These are phyloP conservation scores for Dolichotis patagonum DNA, from an alignment of 2,113 vertebrate genomes.

Conservation along the genomic window DNA sequence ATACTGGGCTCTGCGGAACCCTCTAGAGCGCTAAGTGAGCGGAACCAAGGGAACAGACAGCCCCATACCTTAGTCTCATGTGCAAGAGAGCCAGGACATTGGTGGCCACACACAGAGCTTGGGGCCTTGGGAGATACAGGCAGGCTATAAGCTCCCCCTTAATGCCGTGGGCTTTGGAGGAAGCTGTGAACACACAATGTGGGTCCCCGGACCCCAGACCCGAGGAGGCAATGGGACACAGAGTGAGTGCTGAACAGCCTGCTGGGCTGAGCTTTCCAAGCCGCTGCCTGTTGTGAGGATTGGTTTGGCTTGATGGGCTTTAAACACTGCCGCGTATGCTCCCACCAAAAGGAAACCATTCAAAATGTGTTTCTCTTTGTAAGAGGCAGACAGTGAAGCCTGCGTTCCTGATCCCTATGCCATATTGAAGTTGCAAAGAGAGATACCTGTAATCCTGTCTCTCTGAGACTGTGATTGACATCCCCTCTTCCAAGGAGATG, in stretches of 20 bases:
- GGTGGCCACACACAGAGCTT: slow-evolving; percentile 83
- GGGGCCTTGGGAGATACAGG: slow-evolving; percentile 78
- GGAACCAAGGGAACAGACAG: not conserved
- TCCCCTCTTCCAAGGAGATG: not conserved
- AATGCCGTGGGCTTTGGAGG: slow-evolving; percentile 83
- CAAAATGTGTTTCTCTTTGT: not conserved
- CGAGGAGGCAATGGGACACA: slow-evolving; percentile 57
- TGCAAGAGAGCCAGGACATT: slow-evolving; percentile 83
- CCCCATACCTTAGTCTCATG: slow-evolving; percentile 84
- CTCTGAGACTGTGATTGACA: not conserved
- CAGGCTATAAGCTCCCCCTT: slow-evolving; percentile 84
- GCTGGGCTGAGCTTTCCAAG: not conserved
- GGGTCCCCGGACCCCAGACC: slow-evolving; percentile 89
- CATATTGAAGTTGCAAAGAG: not conserved
- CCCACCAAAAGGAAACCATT: not conserved
- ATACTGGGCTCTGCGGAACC: not conserved
- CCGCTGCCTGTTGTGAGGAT: not conserved
- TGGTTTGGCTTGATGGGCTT: not conserved
- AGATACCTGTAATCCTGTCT: rapidly evolving
- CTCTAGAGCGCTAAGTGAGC: not conserved
- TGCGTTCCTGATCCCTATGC: not conserved
- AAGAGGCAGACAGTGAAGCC: not conserved
- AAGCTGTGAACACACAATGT: slow-evolving; percentile 86
- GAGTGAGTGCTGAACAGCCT: not conserved
- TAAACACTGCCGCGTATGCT: not conserved